Conservation (phyloP, 2,888 invertebrate genomes). For the Hetaerina titia region DNA sequence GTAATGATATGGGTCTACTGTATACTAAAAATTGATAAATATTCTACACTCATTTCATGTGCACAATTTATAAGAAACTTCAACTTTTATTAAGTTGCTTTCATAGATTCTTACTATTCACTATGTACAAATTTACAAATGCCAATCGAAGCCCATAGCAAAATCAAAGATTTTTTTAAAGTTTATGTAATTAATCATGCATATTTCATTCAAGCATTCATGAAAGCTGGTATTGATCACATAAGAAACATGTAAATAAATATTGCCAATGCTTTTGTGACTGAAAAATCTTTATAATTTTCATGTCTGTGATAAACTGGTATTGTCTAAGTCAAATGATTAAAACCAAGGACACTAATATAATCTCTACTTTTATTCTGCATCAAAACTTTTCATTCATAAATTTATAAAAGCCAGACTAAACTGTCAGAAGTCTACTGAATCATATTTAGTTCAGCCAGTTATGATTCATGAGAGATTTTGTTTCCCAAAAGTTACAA, state of each 20-base stretch:
- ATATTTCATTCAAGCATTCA: not conserved
- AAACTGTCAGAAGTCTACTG: not conserved
- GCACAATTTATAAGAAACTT: not conserved
- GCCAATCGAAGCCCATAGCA: not conserved
- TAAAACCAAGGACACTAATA: constrained; percentile 19
- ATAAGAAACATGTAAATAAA: constrained; percentile 34
- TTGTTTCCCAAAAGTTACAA: not conserved
- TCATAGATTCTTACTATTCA: not conserved
- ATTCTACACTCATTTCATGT: not conserved
- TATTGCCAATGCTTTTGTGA: constrained; percentile 47
- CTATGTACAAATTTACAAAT: not conserved
- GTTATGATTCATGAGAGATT: not conserved
- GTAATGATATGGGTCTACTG: not conserved
- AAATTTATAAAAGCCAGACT: not conserved
- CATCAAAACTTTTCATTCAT: not conserved
- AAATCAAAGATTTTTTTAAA: not conserved
- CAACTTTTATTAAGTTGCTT: not conserved
- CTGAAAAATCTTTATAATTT: constrained; percentile 55
- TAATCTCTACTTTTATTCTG: not conserved
- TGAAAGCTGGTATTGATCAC: constrained; percentile 41
- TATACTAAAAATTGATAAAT: not conserved
- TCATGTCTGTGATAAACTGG: constrained; percentile 65
- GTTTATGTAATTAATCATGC: not conserved
- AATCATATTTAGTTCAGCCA: not conserved
- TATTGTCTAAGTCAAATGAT: constrained; percentile 61